Evolutionary conservation across 2,113 vertebrate genomes (phyloP), one percentile per base, ranked within the genome.

Genomic region (Halcyon malimbica): DNA sequence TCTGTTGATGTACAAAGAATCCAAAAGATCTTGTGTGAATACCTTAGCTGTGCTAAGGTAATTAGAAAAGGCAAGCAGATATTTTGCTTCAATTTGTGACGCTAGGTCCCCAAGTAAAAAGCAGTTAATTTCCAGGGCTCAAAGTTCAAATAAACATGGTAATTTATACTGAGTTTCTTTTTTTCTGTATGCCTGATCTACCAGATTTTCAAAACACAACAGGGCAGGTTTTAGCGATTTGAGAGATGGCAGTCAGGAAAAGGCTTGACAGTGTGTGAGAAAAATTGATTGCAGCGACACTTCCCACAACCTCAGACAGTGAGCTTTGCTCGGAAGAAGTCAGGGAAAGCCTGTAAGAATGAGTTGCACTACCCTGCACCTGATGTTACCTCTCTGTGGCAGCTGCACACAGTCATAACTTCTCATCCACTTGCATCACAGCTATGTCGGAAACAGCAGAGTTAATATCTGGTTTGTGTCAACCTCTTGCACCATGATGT

Each of bases 401-500:
- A 89, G n/a, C 48, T 75, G 20, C 2, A 3, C 16, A 2, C 1
- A 2, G 29, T 91, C 35, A 2, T 9, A 13, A 31, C 29, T 41
- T 84, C 73, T 87, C 33, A 81, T 33, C 13, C 78, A 86, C 63
- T 1, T 10, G 25, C 69, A 64, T 37, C 19, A 2, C 1, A 5
- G n/a, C 41, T 65, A 3, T 59, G 13, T 31, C 26, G 9, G 42
- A 35, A 92, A 60, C 4, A 11, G 13, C 5, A 39, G 31, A 35
- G 13, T 39, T 59, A 33, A 13, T 8, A 17, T 4, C 48, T 77
- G 18, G 33, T 33, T 60, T 71, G 24, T 48, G n/a, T 28, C 56
- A 48, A 0, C 5, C 39, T 29, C 67, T 28, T 60, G 25, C 28
- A 77, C 16, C 0, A 0, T 6, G 16, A 59, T 16, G 6, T 31